Evolutionary conservation across 2,797 vertebrate species (phyloP), one percentile per base, ranked within the genome.

Genomic region (Gadopsis bispinosus): DNA sequence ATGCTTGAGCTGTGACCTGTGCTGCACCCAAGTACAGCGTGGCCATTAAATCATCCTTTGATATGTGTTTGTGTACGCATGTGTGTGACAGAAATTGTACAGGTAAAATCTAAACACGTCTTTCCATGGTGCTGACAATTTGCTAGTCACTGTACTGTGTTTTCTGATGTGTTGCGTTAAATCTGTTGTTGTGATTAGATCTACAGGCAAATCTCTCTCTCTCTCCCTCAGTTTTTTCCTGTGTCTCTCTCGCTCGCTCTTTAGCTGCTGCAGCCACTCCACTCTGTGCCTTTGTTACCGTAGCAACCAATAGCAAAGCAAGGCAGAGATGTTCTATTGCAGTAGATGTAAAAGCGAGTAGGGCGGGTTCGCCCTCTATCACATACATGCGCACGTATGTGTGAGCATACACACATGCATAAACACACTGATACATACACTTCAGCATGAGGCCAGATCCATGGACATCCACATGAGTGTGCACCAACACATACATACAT

Each of bases 291-390:
- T 93, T 94, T 95, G 95, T 96, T 96, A 94, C 95, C 95, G 91
- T 96, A 94, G 95, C 95, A 96, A 96, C 95, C 91, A 91, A 92
- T 94, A 95, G 94, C 92, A 88, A 94, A 94, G 92, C 93, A 74
- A 88, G 88, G 91, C 89, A 93, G 90, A 87, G 91, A 90, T 84
- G 83, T 90, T 93, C 82, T 90, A 58, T 92, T 92, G 91, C 92
- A 91, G 93, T 91, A 77, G 86, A 93, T 92, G 87, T 83, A 81
- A 89, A 88, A 88, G 83, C 63, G 65, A 85, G 73, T 81, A 92
- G 85, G 88, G 90, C 35, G 88, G 85, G 79, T 86, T 87, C 80
- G 53, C 69, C 77, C 81, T 87, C 68, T 69, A 80, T 90, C 69
- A 76, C 67, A 62, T 61, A 83, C 51, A 68, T 51, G 37, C 33